Evolutionary conservation across 1,140 invertebrate species (phyloP).

Genomic region (Camponotus floridanus): DNA sequence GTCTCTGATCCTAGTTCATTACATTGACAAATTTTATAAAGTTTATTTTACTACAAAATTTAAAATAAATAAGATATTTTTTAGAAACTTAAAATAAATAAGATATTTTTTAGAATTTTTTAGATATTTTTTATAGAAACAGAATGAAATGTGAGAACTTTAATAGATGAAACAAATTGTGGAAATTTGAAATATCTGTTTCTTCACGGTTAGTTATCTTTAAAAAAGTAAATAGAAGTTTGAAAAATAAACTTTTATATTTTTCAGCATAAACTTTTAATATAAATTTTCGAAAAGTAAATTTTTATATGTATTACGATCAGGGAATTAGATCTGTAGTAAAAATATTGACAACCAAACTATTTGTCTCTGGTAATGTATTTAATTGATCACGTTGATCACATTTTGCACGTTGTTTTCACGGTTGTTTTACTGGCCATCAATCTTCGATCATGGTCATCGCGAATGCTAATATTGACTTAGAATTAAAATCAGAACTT

Average conservation of each 20-base stretch:
- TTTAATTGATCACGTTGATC: too few relatives aligned
- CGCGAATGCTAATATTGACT: slow-evolving; percentile 61
- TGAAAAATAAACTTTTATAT: neutral
- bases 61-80: neutral
- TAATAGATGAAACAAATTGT: neutral
- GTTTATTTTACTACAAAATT: neutral
- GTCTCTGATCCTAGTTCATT: neutral
- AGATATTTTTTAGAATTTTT: neutral
- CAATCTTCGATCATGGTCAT: slow-evolving; percentile 33
- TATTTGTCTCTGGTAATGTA: neutral
- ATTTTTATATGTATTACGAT: too few relatives aligned
- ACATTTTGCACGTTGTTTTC: neutral
- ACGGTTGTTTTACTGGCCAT: slow-evolving; percentile 17
- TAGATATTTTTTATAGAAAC: neutral
- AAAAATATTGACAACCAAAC: neutral
- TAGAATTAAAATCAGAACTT: slow-evolving; percentile 38
- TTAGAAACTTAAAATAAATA: neutral
- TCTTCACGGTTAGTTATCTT: neutral
- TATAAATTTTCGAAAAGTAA: too few relatives aligned
- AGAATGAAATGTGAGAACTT: neutral
- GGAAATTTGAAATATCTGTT: neutral
- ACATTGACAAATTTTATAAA: neutral
- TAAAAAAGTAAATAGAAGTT: neutral
- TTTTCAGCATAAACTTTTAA: neutral
- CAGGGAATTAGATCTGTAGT: too few relatives aligned